Evolutionary conservation across 2,113 vertebrate genomes (phyloP), one percentile per base, ranked within the genome.

Genomic region (Rallus limicola): DNA sequence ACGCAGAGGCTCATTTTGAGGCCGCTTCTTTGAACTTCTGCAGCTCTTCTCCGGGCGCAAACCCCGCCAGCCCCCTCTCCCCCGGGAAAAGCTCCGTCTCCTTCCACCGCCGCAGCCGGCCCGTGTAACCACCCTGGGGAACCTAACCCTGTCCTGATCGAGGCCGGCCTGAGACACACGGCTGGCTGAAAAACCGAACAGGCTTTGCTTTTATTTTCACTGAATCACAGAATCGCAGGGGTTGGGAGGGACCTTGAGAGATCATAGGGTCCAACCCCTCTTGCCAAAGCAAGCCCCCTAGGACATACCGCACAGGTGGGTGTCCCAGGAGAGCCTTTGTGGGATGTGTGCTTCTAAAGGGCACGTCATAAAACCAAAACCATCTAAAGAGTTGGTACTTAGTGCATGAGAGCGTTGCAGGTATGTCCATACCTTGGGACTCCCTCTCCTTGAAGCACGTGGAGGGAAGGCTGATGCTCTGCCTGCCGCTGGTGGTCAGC

Each of bases 1-100:
- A 34, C 1, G 3, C 11, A 23, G 38, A 55, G 26, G 16, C n/a
- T 80, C 0, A 0, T 48, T 78, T 60, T 2, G 16, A 75, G 23
- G 77, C 26, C n/a, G 15, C 0, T 28, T 52, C 15, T 87, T 80
- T 65, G 48, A 82, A 72, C 25, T 62, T 40, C 5, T 23, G 33
- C 13, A 33, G 36, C 16, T 48, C 13, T 20, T 70, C 52, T 68
- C 13, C 10, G 58, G 31, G 9, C 5, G 5, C 25, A 56, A 55
- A 42, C 3, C 33, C 16, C 36, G 64, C 38, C 34, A 64, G 19
- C 21, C 68, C 58, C 24, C 16, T n/a, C n/a, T n/a, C n/a, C n/a
- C n/a, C 33, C 63, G 76, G 87, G 53, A 82, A 87, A 72, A 79
- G 28, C 67, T 67, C 52, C 62, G 24, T 58, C 83, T 46, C 74